phyloP scores from a whole-genome alignment of 2,888 invertebrate species.

The Andrena hattorfiana region DNA sequence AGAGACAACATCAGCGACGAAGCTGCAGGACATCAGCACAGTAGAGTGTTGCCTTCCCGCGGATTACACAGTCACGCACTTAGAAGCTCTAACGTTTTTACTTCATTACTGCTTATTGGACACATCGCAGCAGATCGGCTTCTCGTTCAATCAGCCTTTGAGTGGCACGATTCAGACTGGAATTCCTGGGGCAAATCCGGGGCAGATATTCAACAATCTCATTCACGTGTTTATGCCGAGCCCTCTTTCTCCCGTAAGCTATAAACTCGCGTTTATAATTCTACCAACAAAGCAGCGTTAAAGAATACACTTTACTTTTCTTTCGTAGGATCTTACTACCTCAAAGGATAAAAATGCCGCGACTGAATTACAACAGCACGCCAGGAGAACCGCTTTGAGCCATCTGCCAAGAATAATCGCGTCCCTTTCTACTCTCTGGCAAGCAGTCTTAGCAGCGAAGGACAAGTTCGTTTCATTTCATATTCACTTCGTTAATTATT shows the following conservation, averaged over 20 bases:
- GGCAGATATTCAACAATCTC: conserved; percentile 92
- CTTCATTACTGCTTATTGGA: conserved; percentile 93
- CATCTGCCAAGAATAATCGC: conserved; percentile 93
- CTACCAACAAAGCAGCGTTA: neutral
- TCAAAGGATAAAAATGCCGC: conserved; percentile 81
- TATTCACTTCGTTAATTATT: neutral
- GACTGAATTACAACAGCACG: conserved; percentile 86
- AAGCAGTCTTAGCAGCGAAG: conserved; percentile 87
- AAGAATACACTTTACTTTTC: neutral
- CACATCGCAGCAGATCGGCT: conserved; percentile 87
- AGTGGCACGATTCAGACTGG: conserved; percentile 86
- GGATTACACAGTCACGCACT: conserved; percentile 91
- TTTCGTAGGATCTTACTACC: conserved; percentile 77
- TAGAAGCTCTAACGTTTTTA: conserved; percentile 92
- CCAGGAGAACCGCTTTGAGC: conserved; percentile 91
- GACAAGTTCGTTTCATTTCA: conserved; percentile 84
- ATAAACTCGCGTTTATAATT: neutral
- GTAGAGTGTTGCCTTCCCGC: conserved; percentile 88
- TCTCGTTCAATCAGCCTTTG: conserved; percentile 87
- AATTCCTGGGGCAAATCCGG: conserved; percentile 87
- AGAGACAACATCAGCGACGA: conserved; percentile 70
- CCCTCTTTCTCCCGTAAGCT: conserved; percentile 85
- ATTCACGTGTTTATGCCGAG: conserved; percentile 92
- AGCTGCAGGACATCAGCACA: conserved; percentile 78
- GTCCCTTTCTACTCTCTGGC: conserved; percentile 93